Base-by-base conservation (phyloP, 1,140 invertebrate species). In the Heliconius himera region DNA sequence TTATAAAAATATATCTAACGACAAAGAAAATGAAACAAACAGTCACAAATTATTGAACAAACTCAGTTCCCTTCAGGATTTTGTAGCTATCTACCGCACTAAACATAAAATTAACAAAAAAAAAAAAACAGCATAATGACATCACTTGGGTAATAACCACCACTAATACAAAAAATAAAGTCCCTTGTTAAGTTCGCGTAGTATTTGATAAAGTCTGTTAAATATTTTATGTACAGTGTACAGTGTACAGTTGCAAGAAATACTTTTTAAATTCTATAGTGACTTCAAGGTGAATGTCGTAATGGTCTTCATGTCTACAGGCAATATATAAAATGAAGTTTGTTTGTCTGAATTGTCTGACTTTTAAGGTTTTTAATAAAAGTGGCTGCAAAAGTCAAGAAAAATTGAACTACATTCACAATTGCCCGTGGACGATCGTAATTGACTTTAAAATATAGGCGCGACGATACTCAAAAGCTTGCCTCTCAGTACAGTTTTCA, bases 1-100 rank as follows among this genome's bases (percentile, higher is more conserved):
- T 56, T 20, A 22, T 56, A 22, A 8, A 22, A 56, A 22, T 56
- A n/a, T 22, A 56, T n/a, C 54, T n/a, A 56, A 56, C 9, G 20
- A n/a, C 8, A 51, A 20, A 20, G 18, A 51, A 51, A 51, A 51
- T 51, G 8, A 51, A 20, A 20, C 16, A 75, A 78, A 56, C 51
- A 73, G 49, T 76, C 91, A 90, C 89, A 92, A 92, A 89, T 51
- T 86, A 90, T 89, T 90, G 88, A 92, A 90, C 88, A 84, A 87
- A 87, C 84, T 92, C 92, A 93, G 91, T 92, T 88, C 91, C 91
- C 87, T 89, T 90, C 91, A 92, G 91, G 91, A 89, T 87, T 92
- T 89, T 92, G 92, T 91, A 86, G 89, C 90, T 92, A 91, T 93
- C 93, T 93, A 94, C 90, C 87, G 89, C 86, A 88, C 88, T 91